These are phyloP conservation scores for Temnothorax unifasciatus DNA, from an alignment of 2,888 invertebrate species.

Conservation along the genomic window DNA sequence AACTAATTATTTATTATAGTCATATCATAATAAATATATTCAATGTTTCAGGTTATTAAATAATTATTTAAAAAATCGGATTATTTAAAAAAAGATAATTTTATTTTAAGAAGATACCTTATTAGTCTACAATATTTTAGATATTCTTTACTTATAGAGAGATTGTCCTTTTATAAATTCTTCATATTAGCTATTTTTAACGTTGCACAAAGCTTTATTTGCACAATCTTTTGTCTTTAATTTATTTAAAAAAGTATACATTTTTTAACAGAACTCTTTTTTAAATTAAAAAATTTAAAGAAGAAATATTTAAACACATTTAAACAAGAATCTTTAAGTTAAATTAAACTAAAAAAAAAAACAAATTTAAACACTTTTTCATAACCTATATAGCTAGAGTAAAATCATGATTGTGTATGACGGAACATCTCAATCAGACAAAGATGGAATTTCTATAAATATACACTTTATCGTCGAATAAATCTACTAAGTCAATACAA, in stretches of 20 bases:
- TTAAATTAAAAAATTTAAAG: background rate
- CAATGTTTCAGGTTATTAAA: background rate
- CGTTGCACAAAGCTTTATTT: background rate
- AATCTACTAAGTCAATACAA: background rate
- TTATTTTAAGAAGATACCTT: background rate
- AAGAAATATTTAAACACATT: background rate
- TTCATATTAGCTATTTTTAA: background rate
- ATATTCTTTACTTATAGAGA: background rate
- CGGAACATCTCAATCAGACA: background rate
- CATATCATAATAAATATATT: background rate
- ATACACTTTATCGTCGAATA: background rate
- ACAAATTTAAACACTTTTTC: background rate
- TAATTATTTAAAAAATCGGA: background rate
- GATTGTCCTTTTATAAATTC: background rate
- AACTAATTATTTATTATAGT: background rate
- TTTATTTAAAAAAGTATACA: background rate
- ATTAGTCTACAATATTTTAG: background rate
- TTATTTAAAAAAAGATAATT: background rate
- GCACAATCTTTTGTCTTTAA: background rate
- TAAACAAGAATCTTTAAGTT: background rate
- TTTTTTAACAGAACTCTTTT: background rate
- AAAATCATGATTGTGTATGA: background rate
- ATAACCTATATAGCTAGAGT: background rate
- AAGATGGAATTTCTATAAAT: background rate
- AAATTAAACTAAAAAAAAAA: background rate